Base-by-base conservation (phyloP, 2,797 vertebrate species). In the Linurgus olivaceus region DNA sequence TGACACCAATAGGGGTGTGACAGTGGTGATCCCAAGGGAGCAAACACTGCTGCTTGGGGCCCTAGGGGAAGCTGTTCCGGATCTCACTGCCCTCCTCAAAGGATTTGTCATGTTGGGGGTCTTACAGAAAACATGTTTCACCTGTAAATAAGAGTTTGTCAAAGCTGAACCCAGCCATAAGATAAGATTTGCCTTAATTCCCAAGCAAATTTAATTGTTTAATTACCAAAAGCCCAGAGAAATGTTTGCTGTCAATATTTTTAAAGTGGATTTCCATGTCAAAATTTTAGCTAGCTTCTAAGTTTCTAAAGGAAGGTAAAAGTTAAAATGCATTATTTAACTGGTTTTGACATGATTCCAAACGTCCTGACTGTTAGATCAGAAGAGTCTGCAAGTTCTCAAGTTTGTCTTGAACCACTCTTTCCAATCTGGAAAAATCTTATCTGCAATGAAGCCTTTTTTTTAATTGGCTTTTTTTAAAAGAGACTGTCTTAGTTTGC, bases 31-130 rank as follows among this genome's bases (percentile, higher is more conserved):
- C 35, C 37, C 85, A 20, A 38, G 45, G 31, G 57, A 81, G 40
- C 40, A 93, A 52, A 28, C 51, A n/a, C 9, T 17, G 17, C 11
- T 70, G 19, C 1, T 0, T 25, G n/a, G 6, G 18, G 26, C 20
- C 61, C 38, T 13, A 2, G 13, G 44, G 47, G 21, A 73, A 48
- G 44, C 23, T 54, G 65, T 68, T 81, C 47, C 54, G 84, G 59
- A 24, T 8, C 37, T 24, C 29, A 13, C 38, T 75, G 35, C n/a
- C 25, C 1, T 79, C 54, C 54, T 67, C 59, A 15, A 33, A 76
- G 75, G 47, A 61, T 11, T 47, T 15, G 12, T 51, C 67, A 55
- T 0, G 0, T 3, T 52, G 58, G 15, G 14, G 20, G 13, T 44
- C 52, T 83, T 52, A 35, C 19, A 73, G 42, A n/a, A 74, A 33